These are phyloP conservation scores for Babylonia areolata DNA, from an alignment of 1,140 invertebrate genomes.

Conservation along the genomic window DNA sequence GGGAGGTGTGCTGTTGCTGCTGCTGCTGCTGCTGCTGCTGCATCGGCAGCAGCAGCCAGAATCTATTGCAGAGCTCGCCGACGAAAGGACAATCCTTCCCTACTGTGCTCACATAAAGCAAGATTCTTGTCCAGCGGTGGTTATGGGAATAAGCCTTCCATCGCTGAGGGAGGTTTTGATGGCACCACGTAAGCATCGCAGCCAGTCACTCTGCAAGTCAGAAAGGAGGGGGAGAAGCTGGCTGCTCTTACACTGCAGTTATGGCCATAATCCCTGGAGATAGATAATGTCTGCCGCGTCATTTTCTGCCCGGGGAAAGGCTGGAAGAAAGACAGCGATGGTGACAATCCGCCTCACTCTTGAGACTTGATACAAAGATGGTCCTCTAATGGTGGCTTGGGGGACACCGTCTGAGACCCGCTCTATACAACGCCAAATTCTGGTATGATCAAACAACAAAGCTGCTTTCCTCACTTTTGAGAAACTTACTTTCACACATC, in stretches of 20 bases:
- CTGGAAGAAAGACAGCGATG: not conserved
- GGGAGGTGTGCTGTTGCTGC: not conserved
- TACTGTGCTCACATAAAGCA: not conserved
- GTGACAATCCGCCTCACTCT: not conserved
- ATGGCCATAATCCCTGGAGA: not conserved
- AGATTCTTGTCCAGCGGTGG: constrained; percentile 16
- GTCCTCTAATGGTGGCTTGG: constrained; percentile 3
- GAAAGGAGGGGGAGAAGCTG: not conserved
- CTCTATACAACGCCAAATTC: not conserved
- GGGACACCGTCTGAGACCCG: not conserved
- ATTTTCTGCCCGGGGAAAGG: not conserved
- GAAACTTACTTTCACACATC: not conserved
- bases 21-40: too few relatives aligned
- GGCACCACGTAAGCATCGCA: not conserved
- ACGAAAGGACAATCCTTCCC: constrained; percentile 4
- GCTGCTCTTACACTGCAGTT: not conserved
- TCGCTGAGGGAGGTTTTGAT: not conserved
- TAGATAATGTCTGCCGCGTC: constrained; percentile 7
- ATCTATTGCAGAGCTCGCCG: not conserved
- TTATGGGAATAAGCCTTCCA: constrained; percentile 23
- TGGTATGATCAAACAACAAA: not conserved
- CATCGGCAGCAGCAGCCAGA: not conserved
- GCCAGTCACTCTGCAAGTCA: not conserved
- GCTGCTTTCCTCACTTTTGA: not conserved
- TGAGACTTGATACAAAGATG: not conserved